A percentile compares a stretch with the other conserved stretches of the same genome.
phyloP scores from a whole-genome alignment of 1,140 invertebrate species.

The Nephila pilipes region DNA sequence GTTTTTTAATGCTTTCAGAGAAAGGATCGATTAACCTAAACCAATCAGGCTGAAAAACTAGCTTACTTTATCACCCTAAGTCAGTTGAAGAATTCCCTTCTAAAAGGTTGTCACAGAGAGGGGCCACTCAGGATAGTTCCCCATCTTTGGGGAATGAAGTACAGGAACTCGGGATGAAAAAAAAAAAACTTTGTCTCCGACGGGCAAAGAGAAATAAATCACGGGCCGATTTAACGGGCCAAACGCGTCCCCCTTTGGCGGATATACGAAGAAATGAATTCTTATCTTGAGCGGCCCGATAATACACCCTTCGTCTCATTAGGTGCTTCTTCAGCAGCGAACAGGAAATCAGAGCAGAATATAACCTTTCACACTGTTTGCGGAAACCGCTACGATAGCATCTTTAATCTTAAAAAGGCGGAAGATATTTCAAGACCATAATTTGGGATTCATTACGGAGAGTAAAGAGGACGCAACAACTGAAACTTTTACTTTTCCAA shows the following conservation, averaged over 20 bases:
- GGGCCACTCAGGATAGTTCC: neutral
- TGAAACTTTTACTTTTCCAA: too few relatives aligned
- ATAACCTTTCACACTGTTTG: too few relatives aligned
- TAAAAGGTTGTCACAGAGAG: neutral
- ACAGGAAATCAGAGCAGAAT: neutral
- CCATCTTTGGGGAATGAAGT: neutral
- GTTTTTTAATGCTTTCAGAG: too few relatives aligned
- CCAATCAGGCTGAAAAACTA: too few relatives aligned
- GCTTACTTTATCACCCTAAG: too few relatives aligned
- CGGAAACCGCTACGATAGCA: too few relatives aligned
- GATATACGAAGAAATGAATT: neutral
- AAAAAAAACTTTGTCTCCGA: neutral
- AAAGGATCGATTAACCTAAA: too few relatives aligned
- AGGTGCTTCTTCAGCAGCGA: slow-evolving; percentile 53
- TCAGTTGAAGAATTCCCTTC: neutral
- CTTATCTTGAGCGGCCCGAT: slow-evolving; percentile 19
- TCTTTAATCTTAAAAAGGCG: too few relatives aligned
- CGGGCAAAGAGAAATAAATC: neutral
- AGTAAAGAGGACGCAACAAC: too few relatives aligned
- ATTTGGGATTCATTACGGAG: too few relatives aligned
- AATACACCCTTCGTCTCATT: slow-evolving; percentile 45
- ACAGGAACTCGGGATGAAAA: neutral
- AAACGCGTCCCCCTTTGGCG: neutral
- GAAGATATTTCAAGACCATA: too few relatives aligned
- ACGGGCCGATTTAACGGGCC: neutral